Base-by-base conservation (phyloP, 2,113 vertebrate species). In the Rhineura floridana region DNA sequence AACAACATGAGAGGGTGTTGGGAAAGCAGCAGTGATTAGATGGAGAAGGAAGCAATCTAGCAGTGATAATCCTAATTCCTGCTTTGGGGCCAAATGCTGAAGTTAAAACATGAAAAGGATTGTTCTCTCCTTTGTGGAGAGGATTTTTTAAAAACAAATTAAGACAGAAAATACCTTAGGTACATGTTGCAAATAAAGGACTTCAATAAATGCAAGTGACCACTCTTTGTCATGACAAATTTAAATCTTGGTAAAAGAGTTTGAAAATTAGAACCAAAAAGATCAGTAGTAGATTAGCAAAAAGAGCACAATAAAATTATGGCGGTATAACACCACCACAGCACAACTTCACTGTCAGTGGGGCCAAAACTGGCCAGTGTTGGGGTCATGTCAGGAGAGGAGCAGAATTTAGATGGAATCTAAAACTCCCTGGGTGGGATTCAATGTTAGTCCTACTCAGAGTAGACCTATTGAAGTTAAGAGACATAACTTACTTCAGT, bases 171-270 rank as follows among this genome's bases (percentile, higher is more conserved):
- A 85, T 78, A 39, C 46, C 30, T 10, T 30, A 2, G 89, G 50
- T 90, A 87, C 87, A 88, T 85, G 36, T 50, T 84, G 81, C 59
- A 36, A 55, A 86, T 67, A 25, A 88, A 86, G 52, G 63, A 62
- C 39, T 89, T 39, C 70, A 85, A 44, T 2, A 3, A 28, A 3
- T 75, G 70, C 4, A 1, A 1, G 62, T 44, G n/a, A 36, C 82
- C 62, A 39, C 5, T 65, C 0, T 83, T 59, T 59, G 30, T 84
- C 72, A 52, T 55, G 78, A 70, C 10, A 87, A 81, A 30, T 0
- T 80, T 62, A 81, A 88, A 87, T 65, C 2, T 6, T 28, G 39
- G 28, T 67, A 2, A 3, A 90, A 84, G 1, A 4, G 44, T 30
- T 67, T 65, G 87, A 88, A 89, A 89, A 89, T 15, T 50, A 50